Evolutionary conservation across 2,797 vertebrate genomes (phyloP).

Genomic region (Myoxocephalus aenaeus): DNA sequence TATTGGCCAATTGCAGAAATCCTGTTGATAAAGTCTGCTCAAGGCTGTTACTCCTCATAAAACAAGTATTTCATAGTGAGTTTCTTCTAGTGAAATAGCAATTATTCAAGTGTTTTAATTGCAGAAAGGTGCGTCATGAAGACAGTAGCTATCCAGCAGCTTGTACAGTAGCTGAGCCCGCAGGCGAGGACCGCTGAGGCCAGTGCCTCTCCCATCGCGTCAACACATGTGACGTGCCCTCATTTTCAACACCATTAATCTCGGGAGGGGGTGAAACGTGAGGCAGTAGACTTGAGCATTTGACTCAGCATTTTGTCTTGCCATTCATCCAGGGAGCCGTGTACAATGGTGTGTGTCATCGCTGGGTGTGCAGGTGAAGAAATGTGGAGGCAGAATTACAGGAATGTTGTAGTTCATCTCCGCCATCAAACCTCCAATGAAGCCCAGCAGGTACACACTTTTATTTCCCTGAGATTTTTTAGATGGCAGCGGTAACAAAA

Average conservation of each 20-base stretch:
- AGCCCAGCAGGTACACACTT: neutral
- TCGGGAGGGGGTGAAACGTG: constrained; percentile 37
- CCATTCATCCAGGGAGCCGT: constrained; percentile 45
- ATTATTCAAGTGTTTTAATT: constrained; percentile 27
- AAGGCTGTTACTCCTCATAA: constrained; percentile 7
- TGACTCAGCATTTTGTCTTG: constrained; percentile 70
- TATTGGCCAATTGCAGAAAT: neutral
- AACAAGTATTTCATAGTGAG: constrained; percentile 9
- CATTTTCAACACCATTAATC: constrained; percentile 76
- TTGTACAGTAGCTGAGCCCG: constrained; percentile 41
- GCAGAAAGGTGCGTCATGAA: constrained; percentile 27
- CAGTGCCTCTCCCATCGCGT: constrained; percentile 55
- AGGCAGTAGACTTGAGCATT: constrained; percentile 50
- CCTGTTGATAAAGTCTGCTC: constrained; percentile 6
- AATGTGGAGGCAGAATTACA: constrained; percentile 6
- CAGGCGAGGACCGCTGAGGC: constrained; percentile 45
- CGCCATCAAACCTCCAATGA: neutral
- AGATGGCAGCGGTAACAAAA: neutral
- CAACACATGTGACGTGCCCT: constrained; percentile 71
- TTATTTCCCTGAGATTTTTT: neutral
- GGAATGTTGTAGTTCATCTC: neutral
- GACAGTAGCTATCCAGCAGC: constrained; percentile 38
- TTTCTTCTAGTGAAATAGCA: constrained; percentile 10
- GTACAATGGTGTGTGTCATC: constrained; percentile 37
- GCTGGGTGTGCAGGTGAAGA: constrained; percentile 34